Evolutionary conservation across 2,888 invertebrate species (phyloP).

Genomic region (Brenthis daphne): DNA sequence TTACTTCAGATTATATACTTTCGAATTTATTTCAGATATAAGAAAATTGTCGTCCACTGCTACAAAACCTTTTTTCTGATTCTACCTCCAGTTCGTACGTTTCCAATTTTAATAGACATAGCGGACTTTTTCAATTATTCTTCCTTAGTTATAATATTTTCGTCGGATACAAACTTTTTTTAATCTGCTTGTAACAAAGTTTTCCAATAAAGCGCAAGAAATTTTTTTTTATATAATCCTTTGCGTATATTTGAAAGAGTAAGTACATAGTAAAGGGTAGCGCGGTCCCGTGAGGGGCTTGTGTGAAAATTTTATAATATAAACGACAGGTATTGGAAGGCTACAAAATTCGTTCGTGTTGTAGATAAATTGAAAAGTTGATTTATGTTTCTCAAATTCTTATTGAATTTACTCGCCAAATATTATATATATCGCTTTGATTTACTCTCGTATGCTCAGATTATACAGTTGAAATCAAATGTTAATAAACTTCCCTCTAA

Average conservation of each 20-base stretch:
- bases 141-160: conserved; percentile 17
- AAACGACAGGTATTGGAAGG: conserved; percentile 26
- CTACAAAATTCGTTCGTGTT: conserved; percentile 17
- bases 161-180: conserved; percentile 22
- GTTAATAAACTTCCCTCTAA: conserved; percentile 6
- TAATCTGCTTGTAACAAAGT: conserved; percentile 21
- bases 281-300: conserved; percentile 18
- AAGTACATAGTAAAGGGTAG: conserved; percentile 12
- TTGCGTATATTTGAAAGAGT: neutral
- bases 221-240: neutral
- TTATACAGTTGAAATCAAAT: neutral
- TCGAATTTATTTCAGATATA: conserved; percentile 4
- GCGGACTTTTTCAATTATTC: conserved; percentile 36
- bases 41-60: conserved; percentile 12
- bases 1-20: conserved; percentile 9
- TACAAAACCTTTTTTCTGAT: conserved; percentile 27
- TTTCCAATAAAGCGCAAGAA: neutral
- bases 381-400: conserved; percentile 5
- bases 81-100: conserved; percentile 13
- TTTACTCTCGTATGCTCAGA: neutral
- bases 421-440: neutral
- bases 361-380: conserved; percentile 23
- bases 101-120: conserved; percentile 30
- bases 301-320: conserved; percentile 29
- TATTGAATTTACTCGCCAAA: conserved; percentile 10